Evolutionary conservation across 2,113 vertebrate species (phyloP), one percentile per base, ranked within the genome.

Genomic region (Paramisgurnus dabryanus): DNA sequence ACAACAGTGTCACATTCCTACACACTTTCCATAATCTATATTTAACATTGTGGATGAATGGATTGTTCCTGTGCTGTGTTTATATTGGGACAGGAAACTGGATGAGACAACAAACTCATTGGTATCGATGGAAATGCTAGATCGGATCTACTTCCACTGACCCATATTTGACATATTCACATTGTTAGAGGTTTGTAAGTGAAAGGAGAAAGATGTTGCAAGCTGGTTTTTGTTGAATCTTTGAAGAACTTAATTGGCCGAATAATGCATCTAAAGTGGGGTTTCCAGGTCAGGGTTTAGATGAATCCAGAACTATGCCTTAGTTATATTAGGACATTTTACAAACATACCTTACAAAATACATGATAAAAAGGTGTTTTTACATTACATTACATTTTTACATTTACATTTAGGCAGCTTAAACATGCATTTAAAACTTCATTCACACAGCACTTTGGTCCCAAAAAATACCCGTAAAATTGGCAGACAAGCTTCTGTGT

Each of bases 1-100:
- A 39, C 49, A 15, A 41, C 68, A 49, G 34, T 22, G 12, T 18
- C 76, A 49, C 57, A 65, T 18, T 11, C 7, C 15, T 68, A 71
- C 27, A 60, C 50, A 72, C 53, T 55, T 75, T 75, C 64, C 81
- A 68, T 17, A 13, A n/a, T n/a, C 34, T 79, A 79, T 70, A 63
- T 82, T 82, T 72, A 77, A 67, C 10, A 61, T 4, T 67, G 43
- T n/a, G 45, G 34, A 6, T 55, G 67, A 34, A 8, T 79, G 58
- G 63, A 79, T 85, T 85, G 76, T 85, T 79, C 72, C 80, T 67
- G 50, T 11, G 43, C 41, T 67, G 6, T 73, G 40, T 43, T 76
- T 76, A 75, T 15, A 53, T 34, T 55, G 34, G 49, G 45, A 47
- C 7, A 11, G 49, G 53, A 57, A 55, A 8, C 9, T 9, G 12